Evolutionary conservation across 2,797 vertebrate species (phyloP).

Genomic region (Cirrhinus mrigala): DNA sequence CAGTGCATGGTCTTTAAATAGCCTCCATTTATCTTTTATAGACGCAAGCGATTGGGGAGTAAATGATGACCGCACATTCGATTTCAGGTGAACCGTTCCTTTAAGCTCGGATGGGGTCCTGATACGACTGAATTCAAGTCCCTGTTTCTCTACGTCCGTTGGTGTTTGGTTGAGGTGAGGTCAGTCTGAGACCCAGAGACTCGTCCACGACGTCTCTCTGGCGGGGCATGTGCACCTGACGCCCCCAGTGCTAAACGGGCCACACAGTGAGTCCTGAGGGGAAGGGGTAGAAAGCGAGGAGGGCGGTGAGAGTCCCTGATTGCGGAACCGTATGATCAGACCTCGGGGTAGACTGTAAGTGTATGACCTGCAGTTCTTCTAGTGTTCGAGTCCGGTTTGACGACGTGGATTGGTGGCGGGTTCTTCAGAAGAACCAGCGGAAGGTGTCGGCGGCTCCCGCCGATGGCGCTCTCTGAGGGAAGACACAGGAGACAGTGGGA

Average conservation of each 20-base stretch:
- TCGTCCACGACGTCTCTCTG: neutral
- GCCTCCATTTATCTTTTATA: neutral
- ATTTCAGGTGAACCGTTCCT: slow-evolving; percentile 10
- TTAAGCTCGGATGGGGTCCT: slow-evolving; percentile 5
- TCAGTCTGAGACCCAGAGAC: slow-evolving; percentile 24
- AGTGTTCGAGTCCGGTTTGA: neutral
- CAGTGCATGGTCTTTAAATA: neutral
- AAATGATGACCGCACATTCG: neutral
- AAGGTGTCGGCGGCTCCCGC: slow-evolving; percentile 62
- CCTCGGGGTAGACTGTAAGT: neutral
- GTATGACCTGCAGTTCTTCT: slow-evolving; percentile 36
- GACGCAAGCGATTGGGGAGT: neutral
- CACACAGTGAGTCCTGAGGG: slow-evolving; percentile 49
- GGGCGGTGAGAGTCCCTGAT: slow-evolving; percentile 38
- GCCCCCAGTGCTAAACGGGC: slow-evolving; percentile 10
- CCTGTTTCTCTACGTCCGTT: slow-evolving; percentile 11
- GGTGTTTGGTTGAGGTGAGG: slow-evolving; percentile 36
- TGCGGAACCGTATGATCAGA: slow-evolving; percentile 2
- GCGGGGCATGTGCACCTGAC: slow-evolving; percentile 6
- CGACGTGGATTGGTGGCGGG: slow-evolving; percentile 2
- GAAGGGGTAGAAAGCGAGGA: slow-evolving; percentile 13
- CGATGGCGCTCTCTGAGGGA: slow-evolving; percentile 58
- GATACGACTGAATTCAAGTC: slow-evolving; percentile 33
- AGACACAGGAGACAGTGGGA: neutral
- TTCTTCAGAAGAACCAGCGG: slow-evolving; percentile 65